phyloP scores from a whole-genome alignment of 1,140 invertebrate species.

The Odontomachus brunneus region DNA sequence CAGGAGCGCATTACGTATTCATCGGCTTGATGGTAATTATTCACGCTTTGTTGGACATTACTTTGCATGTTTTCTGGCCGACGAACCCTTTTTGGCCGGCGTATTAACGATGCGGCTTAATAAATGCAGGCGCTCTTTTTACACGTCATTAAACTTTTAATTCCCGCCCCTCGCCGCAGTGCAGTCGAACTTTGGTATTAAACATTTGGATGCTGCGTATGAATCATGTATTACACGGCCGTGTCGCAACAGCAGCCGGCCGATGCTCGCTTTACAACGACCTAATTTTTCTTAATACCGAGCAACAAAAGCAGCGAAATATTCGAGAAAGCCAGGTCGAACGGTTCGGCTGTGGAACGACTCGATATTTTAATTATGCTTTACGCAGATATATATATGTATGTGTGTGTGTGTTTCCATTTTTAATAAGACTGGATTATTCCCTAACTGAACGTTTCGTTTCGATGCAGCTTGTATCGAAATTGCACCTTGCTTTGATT shows the following conservation, averaged over 20 bases:
- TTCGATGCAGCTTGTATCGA: too few species aligned
- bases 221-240: slow-evolving; percentile 33
- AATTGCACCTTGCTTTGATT: not conserved
- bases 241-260: slow-evolving; percentile 27
- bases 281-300: slow-evolving; percentile 39
- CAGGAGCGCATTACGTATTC: slow-evolving; percentile 77
- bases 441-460: too few species aligned
- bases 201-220: slow-evolving; percentile 45
- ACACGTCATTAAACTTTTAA: slow-evolving; percentile 52
- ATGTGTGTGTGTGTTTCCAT: not conserved
- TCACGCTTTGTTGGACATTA: slow-evolving; percentile 78
- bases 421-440: slow-evolving; percentile 6
- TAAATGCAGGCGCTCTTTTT: slow-evolving; percentile 59
- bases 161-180: slow-evolving; percentile 30
- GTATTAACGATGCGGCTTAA: slow-evolving; percentile 58
- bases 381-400: too few species aligned
- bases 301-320: not conserved
- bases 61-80: slow-evolving; percentile 77
- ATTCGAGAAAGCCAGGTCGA: not conserved
- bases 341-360: too few species aligned
- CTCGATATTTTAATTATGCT: too few species aligned
- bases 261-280: slow-evolving; percentile 27
- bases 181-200: slow-evolving; percentile 54
- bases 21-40: slow-evolving; percentile 79
- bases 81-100: slow-evolving; percentile 15